Conservation (phyloP, 2,797 vertebrate genomes). For the Hippocampus kuda region DNA sequence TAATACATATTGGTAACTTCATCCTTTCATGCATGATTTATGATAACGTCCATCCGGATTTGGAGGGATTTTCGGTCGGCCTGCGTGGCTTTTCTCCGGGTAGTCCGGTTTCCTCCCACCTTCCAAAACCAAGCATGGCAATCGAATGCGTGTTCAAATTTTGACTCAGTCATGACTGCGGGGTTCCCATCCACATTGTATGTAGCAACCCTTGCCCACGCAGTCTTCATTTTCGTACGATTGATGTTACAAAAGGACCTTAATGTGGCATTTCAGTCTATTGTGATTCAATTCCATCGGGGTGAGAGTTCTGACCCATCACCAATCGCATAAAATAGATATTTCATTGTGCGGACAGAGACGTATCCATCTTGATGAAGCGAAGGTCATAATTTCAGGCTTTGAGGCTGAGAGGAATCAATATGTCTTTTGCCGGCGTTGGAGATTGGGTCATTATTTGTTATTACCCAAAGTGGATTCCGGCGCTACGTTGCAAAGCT, state of each 20-base stretch:
- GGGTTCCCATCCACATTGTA: neutral
- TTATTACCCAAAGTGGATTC: conserved; percentile 61
- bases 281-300: conserved; percentile 10
- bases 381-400: conserved; percentile 49
- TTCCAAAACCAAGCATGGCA: too few relatives aligned
- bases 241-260: neutral
- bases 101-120: too few relatives aligned
- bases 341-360: conserved; percentile 27
- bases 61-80: too few relatives aligned
- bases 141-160: too few relatives aligned
- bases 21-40: too few relatives aligned
- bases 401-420: conserved; percentile 48
- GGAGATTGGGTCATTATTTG: conserved; percentile 59
- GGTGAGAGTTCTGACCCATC: conserved; percentile 16
- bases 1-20: too few relatives aligned
- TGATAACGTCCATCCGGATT: too few relatives aligned
- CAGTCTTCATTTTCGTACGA: neutral
- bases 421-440: conserved; percentile 48
- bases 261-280: conserved; percentile 6
- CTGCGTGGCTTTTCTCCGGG: too few relatives aligned
- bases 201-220: neutral
- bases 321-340: conserved; percentile 28
- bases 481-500: conserved; percentile 45
- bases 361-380: conserved; percentile 46
- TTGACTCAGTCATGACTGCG: too few relatives aligned